Evolutionary conservation across 2,888 invertebrate species (phyloP), one percentile per base, ranked within the genome.

Genomic region (Reticulitermes lucifugus): DNA sequence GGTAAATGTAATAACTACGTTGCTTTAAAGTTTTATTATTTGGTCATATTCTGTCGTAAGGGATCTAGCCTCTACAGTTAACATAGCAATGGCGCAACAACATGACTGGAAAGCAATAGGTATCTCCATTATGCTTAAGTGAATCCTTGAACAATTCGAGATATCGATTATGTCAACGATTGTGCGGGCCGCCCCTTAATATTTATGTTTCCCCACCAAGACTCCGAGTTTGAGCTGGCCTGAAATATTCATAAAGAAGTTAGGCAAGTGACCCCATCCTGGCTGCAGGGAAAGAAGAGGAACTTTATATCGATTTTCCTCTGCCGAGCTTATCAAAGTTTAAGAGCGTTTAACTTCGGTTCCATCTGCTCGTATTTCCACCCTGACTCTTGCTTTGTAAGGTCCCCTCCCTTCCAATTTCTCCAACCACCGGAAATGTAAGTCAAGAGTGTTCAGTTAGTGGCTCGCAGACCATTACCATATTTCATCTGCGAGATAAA

Each of bases 291-390:
- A 65, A 65, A 65, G 65, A n/a, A 25, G 25, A 65, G 65, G 25
- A n/a, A 65, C n/a, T 4, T 7, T 5, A 46, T 77, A 77, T 77
- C 77, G 77, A 77, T 77, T 77, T 35, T 51, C 35, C 73, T 41
- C 41, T 12, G 35, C 41, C 41, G 14, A 18, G 77, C 85, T 85
- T 82, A 85, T 85, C 85, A 85, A 85, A 82, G 51, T 85, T 85
- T 85, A 85, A 85, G 82, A 75, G 80, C 85, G 85, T 85, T 85
- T 85, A 82, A 85, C 81, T 81, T 59, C 41, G 75, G 43, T 46
- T 82, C 70, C 77, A 77, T 77, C 77, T 77, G 46, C 77, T 51
- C 73, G 70, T 70, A 70, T 70, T 70, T 70, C 70, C 29, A 73
- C 18, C 73, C 41, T 18, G 4, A 5, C 73, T 21, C 73, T 73